Base-by-base conservation (phyloP, 2,797 vertebrate genomes). In the Tragopan temminckii region DNA sequence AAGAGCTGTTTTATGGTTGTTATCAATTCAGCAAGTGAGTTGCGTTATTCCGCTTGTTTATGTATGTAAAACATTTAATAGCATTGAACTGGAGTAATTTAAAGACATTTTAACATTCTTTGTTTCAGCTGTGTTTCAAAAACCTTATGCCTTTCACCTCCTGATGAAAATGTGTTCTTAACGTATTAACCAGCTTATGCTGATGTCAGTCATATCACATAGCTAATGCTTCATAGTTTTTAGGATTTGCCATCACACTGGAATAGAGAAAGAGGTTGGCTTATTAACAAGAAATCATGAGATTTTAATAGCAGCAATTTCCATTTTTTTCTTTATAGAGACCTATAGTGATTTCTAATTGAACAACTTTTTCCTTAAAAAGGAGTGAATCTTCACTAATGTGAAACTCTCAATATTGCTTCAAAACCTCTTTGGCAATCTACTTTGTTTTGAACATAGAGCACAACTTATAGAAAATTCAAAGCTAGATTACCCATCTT, bases 271-370 rank as follows among this genome's bases (percentile, higher is more conserved):
- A 86, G 33, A 80, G 4, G 33, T 57, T 31, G 36, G 3, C 42
- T 90, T 87, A 72, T 75, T 91, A 88, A 63, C 21, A 83, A 66
- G 83, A 85, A 74, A 11, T 42, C 2, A 67, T 43, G 55, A 91
- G 11, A 59, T 67, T 93, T 91, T 93, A 80, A 88, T 50, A 86
- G 80, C 59, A 89, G 25, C 17, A 58, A 75, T 80, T 93, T 91
- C 31, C 25, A 43, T 71, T 10, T 87, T 71, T 69, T 85, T 71
- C 43, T 11, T 78, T 62, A 53, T 27, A 55, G 45, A 70, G 90
- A 75, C 18, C 21, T 35, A 45, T 11, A 42, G 11, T 50, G 4
- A 2, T 69, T 93, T 82, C 45, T 77, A 84, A 86, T 61, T 80
- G 62, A 90, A 72, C 35, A 57, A 35, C 25, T 43, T 40, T 13